Evolutionary conservation across 2,797 vertebrate species (phyloP), one percentile per base, ranked within the genome.

Genomic region (Phrynocephalus vlangalii): DNA sequence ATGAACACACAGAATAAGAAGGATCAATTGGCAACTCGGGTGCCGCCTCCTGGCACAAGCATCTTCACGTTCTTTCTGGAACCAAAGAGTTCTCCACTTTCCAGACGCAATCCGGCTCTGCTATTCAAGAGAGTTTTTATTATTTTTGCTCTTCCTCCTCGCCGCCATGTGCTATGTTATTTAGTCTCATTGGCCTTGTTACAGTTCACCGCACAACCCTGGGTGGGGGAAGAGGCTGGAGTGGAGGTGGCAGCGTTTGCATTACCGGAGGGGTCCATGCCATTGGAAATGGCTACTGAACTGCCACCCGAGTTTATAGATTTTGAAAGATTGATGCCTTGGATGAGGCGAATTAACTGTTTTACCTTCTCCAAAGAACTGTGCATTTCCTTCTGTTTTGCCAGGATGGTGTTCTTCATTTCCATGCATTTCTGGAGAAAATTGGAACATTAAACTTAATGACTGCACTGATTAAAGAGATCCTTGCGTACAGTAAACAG

Each of bases 351-450:
- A 89, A 99, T 98, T 96, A 99, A 97, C 95, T 98, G 98, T 94
- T 99, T 99, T 88, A 99, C 98, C 95, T 99, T 99, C 93, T 99
- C 98, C 96, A 99, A 96, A 87, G 99, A 99, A 86, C 97, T 96
- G 96, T 99, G 98, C 98, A 99, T 99, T 94, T 99, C 99, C 94
- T 99, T 99, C 96, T 99, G 98, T 91, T 98, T 98, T 86, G 98
- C 97, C 95, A 99, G 97, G 95, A 98, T 98, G 95, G 95, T 98
- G 90, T 98, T 99, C 97, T 99, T 99, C 97, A 98, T 99, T 96
- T 99, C 99, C 98, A 99, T 99, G 96, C 98, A 99, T 98, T 99
- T 99, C 99, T 99, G 94, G 88, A 95, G 94, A 88, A 88, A 95
- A 91, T 24, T 83, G 91, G 38, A 92, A 95, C 85, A 73, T 52